Evolutionary conservation across 2,113 vertebrate genomes (phyloP), one percentile per base, ranked within the genome.

Genomic region (Amphilophus citrinellus): DNA sequence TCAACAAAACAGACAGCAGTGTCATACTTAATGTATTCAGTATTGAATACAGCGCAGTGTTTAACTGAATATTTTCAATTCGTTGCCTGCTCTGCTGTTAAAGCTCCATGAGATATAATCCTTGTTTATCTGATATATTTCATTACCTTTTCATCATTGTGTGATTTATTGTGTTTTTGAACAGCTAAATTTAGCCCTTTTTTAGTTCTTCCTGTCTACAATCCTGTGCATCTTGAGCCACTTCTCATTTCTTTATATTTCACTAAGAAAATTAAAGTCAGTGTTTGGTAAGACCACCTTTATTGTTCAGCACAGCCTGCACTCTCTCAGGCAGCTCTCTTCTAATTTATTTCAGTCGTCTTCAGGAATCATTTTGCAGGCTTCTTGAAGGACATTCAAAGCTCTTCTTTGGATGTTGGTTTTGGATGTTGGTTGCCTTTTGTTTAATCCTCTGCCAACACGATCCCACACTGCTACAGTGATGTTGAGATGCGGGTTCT

Each of bases 1-100:
- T 87, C 76, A 88, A 60, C 85, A 80, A 60, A 80, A 84, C 79
- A 81, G 77, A 73, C 77, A 89, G 66, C 53, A 1, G 6, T 63
- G 82, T 78, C 83, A 84, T 2, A 81, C 75, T 79, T 76, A 61
- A 83, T 89, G 75, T 76, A 86, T 84, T 80, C 66, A 73, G 32
- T 10, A 65, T 76, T 81, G 22, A 84, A 84, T 58, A 80, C 76
- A 86, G 75, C 62, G 22, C 24, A 76, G 35, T 6, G n/a, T 76
- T 83, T 7, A 62, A 79, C 73, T 30, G 32, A 87, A 56, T 50
- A 35, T 76, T 35, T 61, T 81, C 13, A 44, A 76, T 7, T 79
- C 22, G 13, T 80, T 32, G 59, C 44, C 32, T 2, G 1, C 61
- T 15, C 58, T 77, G 39, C 11, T 63, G 58, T 71, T 73, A 73